These are phyloP conservation scores for Turnix velox DNA, from an alignment of 2,113 vertebrate species.

Conservation along the genomic window DNA sequence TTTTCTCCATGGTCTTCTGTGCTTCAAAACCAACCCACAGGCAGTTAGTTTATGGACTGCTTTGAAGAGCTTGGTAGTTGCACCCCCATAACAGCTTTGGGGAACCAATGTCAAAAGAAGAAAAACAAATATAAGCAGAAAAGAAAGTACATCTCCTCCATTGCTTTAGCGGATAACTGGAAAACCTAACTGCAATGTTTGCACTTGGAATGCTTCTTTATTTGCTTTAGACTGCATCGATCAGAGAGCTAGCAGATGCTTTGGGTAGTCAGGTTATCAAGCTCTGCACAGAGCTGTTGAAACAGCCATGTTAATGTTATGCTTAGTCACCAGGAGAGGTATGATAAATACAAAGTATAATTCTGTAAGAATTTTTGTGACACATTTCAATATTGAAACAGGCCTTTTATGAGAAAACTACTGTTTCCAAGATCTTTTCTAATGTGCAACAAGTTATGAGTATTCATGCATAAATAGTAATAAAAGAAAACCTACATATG, in stretches of 20 bases:
- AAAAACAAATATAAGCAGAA: not conserved
- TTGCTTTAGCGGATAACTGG: not conserved
- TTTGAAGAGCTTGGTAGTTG: not conserved
- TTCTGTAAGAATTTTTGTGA: not conserved
- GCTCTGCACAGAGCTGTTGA: not conserved
- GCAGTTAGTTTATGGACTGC: not conserved
- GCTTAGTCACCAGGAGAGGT: not conserved
- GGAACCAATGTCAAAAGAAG: not conserved
- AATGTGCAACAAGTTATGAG: not conserved
- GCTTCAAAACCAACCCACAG: not conserved
- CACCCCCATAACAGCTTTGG: not conserved
- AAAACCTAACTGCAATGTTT: not conserved
- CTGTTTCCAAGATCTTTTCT: not conserved
- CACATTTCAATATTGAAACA: not conserved
- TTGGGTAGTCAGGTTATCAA: not conserved
- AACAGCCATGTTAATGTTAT: not conserved
- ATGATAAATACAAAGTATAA: not conserved
- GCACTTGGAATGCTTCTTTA: not conserved
- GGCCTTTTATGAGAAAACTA: not conserved
- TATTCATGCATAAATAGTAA: not conserved
- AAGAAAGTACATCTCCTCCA: not conserved
- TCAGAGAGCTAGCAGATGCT: not conserved
- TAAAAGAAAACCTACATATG: not conserved
- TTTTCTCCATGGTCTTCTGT: not conserved
- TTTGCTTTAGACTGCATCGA: not conserved